Evolutionary conservation across 2,797 vertebrate species (phyloP).

Genomic region (Coranthus polyacanthus): DNA sequence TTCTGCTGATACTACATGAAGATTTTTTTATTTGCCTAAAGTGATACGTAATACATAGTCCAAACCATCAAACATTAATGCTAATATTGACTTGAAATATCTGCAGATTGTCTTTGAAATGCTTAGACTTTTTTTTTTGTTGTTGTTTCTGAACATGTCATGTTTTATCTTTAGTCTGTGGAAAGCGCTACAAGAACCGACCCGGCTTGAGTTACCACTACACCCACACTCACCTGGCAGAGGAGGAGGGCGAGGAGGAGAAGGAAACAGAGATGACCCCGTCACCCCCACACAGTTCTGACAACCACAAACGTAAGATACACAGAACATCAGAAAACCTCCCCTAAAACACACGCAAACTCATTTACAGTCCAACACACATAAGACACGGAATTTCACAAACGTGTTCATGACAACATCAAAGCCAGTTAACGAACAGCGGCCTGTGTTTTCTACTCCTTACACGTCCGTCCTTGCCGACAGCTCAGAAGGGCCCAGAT

Average conservation of each 20-base stretch:
- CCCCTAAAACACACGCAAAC: too few relatives aligned
- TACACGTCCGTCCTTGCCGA: conserved; percentile 30
- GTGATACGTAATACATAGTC: conserved; percentile 1
- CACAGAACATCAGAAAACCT: neutral
- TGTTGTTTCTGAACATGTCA: conserved; percentile 5
- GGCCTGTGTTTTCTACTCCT: neutral
- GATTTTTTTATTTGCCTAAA: too few relatives aligned
- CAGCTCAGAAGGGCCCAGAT: conserved; percentile 95
- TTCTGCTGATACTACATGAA: too few relatives aligned
- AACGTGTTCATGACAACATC: too few relatives aligned
- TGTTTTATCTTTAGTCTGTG: conserved; percentile 87
- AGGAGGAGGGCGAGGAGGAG: conserved; percentile 95
- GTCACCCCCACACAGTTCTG: conserved; percentile 86
- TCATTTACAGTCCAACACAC: too few relatives aligned
- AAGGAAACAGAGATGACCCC: conserved; percentile 89
- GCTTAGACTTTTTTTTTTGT: neutral
- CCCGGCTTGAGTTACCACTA: conserved; percentile 98
- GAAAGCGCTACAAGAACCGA: conserved; percentile 98
- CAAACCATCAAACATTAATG: neutral
- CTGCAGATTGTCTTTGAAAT: neutral
- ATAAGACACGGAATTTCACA: too few relatives aligned
- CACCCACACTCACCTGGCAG: conserved; percentile 96
- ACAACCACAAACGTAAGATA: conserved; percentile 95
- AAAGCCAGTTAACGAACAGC: too few relatives aligned
- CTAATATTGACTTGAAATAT: neutral